These are phyloP conservation scores for Microtus oregoni DNA, from an alignment of 2,113 vertebrate species.

Conservation along the genomic window DNA sequence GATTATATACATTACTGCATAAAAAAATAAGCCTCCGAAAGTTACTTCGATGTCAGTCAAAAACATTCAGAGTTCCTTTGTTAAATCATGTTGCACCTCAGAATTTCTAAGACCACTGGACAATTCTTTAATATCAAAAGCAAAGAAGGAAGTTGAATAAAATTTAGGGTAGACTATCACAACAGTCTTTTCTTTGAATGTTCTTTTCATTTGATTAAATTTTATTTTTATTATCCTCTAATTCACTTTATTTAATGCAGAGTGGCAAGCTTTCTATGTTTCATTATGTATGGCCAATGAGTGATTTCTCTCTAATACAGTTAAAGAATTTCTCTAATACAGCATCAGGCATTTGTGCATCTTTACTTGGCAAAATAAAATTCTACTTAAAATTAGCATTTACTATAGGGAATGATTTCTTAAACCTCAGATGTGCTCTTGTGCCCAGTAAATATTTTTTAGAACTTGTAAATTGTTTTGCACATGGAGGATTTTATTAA, in stretches of 20 bases:
- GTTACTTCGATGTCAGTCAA: conserved; percentile 12
- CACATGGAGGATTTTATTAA: neutral
- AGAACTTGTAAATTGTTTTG: conserved; percentile 7
- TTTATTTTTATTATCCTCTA: neutral
- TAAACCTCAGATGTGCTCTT: neutral
- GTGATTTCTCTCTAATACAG: fast-evolving
- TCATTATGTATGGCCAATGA: neutral
- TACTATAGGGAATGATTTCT: neutral
- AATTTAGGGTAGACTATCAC: neutral
- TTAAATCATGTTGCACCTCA: conserved; percentile 33
- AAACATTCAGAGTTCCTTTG: conserved; percentile 33
- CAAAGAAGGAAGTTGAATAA: neutral
- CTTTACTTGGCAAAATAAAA: conserved; percentile 41
- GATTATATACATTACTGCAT: conserved; percentile 56
- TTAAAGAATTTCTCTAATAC: neutral
- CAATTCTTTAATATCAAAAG: neutral
- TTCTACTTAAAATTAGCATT: conserved; percentile 66
- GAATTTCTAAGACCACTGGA: conserved; percentile 61
- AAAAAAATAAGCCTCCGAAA: conserved; percentile 70
- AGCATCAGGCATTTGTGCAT: neutral
- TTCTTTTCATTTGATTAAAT: neutral
- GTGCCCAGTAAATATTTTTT: neutral
- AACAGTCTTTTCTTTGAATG: conserved; percentile 13
- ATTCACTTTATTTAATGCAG: neutral
- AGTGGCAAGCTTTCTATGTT: conserved; percentile 7